Evolutionary conservation across 2,888 invertebrate genomes (phyloP).

Genomic region (Lampropteryx suffumata): DNA sequence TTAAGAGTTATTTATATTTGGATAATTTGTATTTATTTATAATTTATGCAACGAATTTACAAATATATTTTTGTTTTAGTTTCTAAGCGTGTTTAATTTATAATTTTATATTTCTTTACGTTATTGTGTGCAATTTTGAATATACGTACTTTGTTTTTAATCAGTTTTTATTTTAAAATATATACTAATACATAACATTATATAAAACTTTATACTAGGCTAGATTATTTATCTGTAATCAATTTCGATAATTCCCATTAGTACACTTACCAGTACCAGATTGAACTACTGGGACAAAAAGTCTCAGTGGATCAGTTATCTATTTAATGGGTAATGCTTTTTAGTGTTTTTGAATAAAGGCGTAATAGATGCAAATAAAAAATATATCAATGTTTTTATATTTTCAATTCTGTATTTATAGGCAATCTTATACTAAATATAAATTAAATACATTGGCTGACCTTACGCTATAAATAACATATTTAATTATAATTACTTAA

Average conservation of each 20-base stretch:
- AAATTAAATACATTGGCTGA: constrained; percentile 19
- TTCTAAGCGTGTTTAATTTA: constrained; percentile 34
- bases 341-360: too few species aligned
- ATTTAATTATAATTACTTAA: neutral
- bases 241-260: too few species aligned
- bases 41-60: constrained; percentile 45
- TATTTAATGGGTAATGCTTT: too few species aligned
- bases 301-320: too few species aligned
- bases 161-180: constrained; percentile 3
- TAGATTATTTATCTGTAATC: too few species aligned
- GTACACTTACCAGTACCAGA: too few species aligned
- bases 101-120: constrained; percentile 37
- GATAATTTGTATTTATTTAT: constrained; percentile 4
- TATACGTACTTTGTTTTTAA: constrained; percentile 26
- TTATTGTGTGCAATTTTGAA: constrained; percentile 48
- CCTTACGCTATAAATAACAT: neutral
- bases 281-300: too few species aligned
- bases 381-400: neutral
- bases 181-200: too few species aligned
- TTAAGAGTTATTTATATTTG: constrained; percentile 29
- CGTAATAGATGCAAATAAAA: neutral
- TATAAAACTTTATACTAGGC: too few species aligned
- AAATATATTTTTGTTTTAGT: constrained; percentile 36
- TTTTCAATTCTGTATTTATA: constrained; percentile 11
- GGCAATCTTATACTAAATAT: constrained; percentile 16